Conservation (phyloP, 2,797 vertebrate genomes). For the Phyllotis vaccarum region DNA sequence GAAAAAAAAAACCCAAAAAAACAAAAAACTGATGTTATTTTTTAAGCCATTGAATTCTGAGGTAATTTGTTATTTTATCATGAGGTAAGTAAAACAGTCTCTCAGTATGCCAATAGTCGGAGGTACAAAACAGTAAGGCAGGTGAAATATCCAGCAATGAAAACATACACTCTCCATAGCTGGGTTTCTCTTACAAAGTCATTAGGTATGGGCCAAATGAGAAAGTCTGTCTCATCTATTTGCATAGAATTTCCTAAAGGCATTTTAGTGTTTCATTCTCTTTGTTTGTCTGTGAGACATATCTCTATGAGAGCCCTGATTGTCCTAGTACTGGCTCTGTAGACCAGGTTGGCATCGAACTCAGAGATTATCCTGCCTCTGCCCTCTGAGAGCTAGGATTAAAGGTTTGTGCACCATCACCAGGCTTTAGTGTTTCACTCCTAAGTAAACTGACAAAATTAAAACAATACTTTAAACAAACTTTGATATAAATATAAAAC, state of each 20-base stretch:
- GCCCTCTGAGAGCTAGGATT: not conserved
- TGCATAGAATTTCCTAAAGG: not conserved
- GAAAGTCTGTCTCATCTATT: not conserved
- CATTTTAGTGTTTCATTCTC: not conserved
- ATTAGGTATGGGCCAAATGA: not conserved
- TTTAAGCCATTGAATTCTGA: not conserved
- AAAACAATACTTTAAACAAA: constrained; percentile 47
- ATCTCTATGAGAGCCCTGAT: not conserved
- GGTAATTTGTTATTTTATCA: not conserved
- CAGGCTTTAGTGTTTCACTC: not conserved
- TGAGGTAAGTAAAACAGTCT: not conserved
- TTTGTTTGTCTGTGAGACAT: not conserved
- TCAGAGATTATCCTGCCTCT: not conserved
- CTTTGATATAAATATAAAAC: constrained; percentile 34
- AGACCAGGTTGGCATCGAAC: not conserved
- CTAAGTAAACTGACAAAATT: constrained; percentile 23
- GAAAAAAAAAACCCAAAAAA: not conserved
- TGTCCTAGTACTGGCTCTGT: not conserved
- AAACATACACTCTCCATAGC: not conserved
- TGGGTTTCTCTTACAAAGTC: not conserved
- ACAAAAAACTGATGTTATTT: not conserved
- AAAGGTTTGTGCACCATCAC: not conserved
- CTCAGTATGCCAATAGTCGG: not conserved
- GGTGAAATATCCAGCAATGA: not conserved
- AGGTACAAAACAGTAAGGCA: not conserved